Evolutionary conservation across 2,113 vertebrate species (phyloP).

Genomic region (Heterocephalus glaber): DNA sequence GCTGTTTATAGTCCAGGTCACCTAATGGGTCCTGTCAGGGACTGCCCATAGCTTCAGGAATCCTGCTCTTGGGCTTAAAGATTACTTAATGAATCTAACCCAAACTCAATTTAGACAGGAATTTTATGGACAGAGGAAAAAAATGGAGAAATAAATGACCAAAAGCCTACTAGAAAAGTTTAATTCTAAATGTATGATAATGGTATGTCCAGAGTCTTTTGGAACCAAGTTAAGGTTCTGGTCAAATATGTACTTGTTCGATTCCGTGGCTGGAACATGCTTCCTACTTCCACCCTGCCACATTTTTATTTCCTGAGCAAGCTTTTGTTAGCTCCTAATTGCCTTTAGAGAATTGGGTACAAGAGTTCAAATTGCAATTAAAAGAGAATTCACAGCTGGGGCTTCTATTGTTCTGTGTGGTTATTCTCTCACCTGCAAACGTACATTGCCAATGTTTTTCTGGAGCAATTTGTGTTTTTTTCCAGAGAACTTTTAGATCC

Average conservation of each 20-base stretch:
- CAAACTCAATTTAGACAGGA: slow-evolving; percentile 1
- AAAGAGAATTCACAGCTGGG: slow-evolving; percentile 56
- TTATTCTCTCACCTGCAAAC: slow-evolving; percentile 52
- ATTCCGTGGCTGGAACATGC: background rate
- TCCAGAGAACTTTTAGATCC: background rate
- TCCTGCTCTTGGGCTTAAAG: background rate
- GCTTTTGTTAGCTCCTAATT: slow-evolving; percentile 33
- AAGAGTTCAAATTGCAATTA: slow-evolving; percentile 51
- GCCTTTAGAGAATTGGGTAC: slow-evolving; percentile 1
- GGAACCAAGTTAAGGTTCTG: slow-evolving; percentile 1
- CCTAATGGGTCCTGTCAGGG: background rate
- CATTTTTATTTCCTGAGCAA: background rate
- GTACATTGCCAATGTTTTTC: background rate
- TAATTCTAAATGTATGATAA: background rate
- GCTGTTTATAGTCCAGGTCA: background rate
- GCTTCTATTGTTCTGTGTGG: background rate
- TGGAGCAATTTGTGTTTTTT: slow-evolving; percentile 4
- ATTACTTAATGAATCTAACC: background rate
- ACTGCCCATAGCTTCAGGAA: background rate
- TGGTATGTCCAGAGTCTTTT: background rate
- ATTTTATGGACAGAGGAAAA: background rate
- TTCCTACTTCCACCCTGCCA: background rate
- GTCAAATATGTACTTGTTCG: background rate
- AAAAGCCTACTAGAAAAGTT: background rate
- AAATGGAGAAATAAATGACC: background rate